Percentiles rank a stretch among this genome's conserved stretches.
phyloP scores from a whole-genome alignment of 2,888 invertebrate species.

The Conomelus anceps region DNA sequence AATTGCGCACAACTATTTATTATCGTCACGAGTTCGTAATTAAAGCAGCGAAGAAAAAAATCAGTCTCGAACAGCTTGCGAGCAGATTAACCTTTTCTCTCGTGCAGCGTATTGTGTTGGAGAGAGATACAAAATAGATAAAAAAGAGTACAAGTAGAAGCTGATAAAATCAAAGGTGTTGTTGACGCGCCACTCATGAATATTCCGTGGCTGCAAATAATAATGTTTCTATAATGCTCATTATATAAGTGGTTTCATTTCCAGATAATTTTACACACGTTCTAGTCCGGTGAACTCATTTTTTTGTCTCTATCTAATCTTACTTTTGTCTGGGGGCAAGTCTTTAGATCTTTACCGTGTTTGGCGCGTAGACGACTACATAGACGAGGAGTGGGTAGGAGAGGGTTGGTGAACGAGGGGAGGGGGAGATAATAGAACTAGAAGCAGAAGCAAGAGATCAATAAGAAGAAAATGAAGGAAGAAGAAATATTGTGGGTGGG shows the following conservation, averaged over 20 bases:
- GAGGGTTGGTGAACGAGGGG: neutral
- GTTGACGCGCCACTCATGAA: neutral
- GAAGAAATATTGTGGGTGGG: neutral
- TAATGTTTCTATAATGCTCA: neutral
- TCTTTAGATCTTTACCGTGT: neutral
- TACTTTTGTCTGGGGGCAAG: neutral
- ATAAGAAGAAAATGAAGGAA: neutral
- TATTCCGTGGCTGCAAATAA: neutral
- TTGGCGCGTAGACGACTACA: no score
- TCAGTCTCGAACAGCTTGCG: neutral
- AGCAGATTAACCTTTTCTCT: neutral
- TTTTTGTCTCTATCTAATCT: neutral
- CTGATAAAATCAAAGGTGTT: neutral
- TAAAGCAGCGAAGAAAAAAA: neutral
- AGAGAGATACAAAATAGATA: neutral
- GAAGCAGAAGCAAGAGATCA: neutral
- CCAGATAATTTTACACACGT: neutral
- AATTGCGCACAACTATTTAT: neutral
- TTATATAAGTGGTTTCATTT: neutral
- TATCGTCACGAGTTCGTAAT: neutral
- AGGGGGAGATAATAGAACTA: neutral
- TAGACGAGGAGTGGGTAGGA: no score
- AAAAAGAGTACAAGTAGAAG: neutral
- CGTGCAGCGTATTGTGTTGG: neutral
- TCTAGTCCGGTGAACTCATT: neutral